Percentiles rank a stretch among this genome's conserved stretches.
Conservation (phyloP, 2,888 invertebrate genomes). For the Amaurobius ferox region DNA sequence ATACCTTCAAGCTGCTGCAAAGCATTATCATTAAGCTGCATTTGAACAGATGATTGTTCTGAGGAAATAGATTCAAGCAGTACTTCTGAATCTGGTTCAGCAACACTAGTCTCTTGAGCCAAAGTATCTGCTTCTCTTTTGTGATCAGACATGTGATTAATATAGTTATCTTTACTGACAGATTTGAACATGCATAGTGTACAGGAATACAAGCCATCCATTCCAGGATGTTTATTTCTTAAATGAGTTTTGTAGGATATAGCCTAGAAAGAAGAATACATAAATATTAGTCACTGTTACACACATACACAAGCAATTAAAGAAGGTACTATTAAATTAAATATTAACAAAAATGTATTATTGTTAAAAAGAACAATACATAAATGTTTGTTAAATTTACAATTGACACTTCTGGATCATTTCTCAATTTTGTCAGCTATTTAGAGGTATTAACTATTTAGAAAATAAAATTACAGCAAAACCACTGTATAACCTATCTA, state of each 20-base stretch:
- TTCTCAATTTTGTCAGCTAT: too few relatives aligned
- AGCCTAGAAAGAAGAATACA: too few relatives aligned
- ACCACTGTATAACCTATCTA: too few relatives aligned
- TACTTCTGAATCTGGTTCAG: not conserved
- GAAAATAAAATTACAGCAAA: too few relatives aligned
- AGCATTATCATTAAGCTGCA: slow-evolving; percentile 62
- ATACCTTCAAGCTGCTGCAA: slow-evolving; percentile 74
- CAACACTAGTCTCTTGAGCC: not conserved
- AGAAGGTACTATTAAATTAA: too few relatives aligned
- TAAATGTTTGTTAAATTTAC: too few relatives aligned
- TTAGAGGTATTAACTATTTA: too few relatives aligned
- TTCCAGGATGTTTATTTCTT: slow-evolving; percentile 79
- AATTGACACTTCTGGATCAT: too few relatives aligned
- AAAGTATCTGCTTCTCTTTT: slow-evolving; percentile 77
- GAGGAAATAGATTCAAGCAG: not conserved
- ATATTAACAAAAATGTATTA: too few relatives aligned
- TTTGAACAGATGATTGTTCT: slow-evolving; percentile 43
- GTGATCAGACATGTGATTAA: slow-evolving; percentile 71
- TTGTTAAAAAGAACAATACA: too few relatives aligned
- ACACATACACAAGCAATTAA: too few relatives aligned
- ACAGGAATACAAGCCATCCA: slow-evolving; percentile 81
- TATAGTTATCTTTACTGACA: slow-evolving; percentile 83
- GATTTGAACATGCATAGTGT: slow-evolving; percentile 82
- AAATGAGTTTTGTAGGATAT: slow-evolving; percentile 78
- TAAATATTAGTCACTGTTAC: too few relatives aligned